A percentile compares a stretch with the other conserved stretches of the same genome.
phyloP scores from a whole-genome alignment of 2,888 invertebrate species.

The Drosophila affinis region DNA sequence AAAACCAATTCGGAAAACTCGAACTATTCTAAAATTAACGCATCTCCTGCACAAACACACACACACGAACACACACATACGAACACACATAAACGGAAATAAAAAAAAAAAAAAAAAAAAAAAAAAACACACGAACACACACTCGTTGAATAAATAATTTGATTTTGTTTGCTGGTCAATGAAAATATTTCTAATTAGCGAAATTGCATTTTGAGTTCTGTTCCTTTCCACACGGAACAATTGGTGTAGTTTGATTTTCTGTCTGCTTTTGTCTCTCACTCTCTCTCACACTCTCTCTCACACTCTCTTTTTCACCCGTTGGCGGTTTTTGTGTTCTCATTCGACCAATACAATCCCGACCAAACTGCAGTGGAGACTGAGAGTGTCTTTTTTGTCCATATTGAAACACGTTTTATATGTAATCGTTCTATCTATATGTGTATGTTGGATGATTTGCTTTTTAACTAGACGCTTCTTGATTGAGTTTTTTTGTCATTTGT shows the following conservation, averaged over 20 bases:
- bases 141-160: constrained; percentile 56
- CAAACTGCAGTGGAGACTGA: constrained; percentile 3
- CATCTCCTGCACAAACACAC: constrained; percentile 25
- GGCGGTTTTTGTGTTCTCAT: constrained; percentile 24
- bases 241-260: constrained; percentile 39
- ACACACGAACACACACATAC: no score
- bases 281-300: constrained; percentile 2
- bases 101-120: no score
- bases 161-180: constrained; percentile 64
- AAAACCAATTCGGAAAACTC: constrained; percentile 25
- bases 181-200: constrained; percentile 70
- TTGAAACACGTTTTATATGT: constrained; percentile 27
- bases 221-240: constrained; percentile 30
- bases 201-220: constrained; percentile 63
- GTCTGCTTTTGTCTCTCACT: constrained; percentile 36
- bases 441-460: constrained; percentile 31
- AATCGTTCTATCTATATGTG: constrained; percentile 1
- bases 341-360: constrained; percentile 12
- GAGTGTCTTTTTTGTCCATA: constrained; percentile 6
- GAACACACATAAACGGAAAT: no score
- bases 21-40: constrained; percentile 30
- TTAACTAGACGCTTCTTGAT: constrained; percentile 39
- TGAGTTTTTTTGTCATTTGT: constrained; percentile 33
- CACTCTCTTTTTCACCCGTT: not conserved
- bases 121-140: constrained; percentile 14